A percentile compares a stretch with the other conserved stretches of the same genome.
These are phyloP conservation scores for Eupelmus urozonus DNA, from an alignment of 2,888 invertebrate species.

Conservation along the genomic window DNA sequence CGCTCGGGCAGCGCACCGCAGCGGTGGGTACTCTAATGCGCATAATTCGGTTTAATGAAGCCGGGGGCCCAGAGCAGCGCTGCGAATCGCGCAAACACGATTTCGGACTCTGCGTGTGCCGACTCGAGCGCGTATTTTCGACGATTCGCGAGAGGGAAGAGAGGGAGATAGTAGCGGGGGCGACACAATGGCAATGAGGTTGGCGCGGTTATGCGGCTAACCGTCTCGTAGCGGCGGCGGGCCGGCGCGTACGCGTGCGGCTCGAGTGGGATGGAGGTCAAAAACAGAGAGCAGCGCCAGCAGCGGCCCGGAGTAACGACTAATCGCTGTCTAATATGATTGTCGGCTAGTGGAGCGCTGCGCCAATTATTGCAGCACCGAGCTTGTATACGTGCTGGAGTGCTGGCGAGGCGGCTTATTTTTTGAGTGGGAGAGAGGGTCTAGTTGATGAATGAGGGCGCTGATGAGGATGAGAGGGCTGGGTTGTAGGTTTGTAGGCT, in stretches of 20 bases:
- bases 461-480: no score
- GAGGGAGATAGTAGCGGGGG: no score
- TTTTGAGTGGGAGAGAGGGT: no score
- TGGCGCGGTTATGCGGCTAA: constrained; percentile 46
- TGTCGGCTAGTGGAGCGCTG: neutral
- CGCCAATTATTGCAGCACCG: neutral
- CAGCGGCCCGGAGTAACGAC: neutral
- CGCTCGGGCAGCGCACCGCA: neutral
- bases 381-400: no score
- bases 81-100: constrained; percentile 36
- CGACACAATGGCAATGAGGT: constrained; percentile 31
- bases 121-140: constrained; percentile 17
- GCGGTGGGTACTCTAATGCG: constrained; percentile 36
- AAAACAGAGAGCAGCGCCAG: no score
- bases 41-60: constrained; percentile 54
- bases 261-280: no score
- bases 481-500: no score
- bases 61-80: no score
- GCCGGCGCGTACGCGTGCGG: neutral
- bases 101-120: constrained; percentile 23
- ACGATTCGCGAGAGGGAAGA: no score
- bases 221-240: constrained; percentile 15
- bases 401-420: no score
- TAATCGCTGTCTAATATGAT: constrained; percentile 34
- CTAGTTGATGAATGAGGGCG: no score